Evolutionary conservation across 1,140 invertebrate genomes (phyloP).

Genomic region (Holotrichia oblita): DNA sequence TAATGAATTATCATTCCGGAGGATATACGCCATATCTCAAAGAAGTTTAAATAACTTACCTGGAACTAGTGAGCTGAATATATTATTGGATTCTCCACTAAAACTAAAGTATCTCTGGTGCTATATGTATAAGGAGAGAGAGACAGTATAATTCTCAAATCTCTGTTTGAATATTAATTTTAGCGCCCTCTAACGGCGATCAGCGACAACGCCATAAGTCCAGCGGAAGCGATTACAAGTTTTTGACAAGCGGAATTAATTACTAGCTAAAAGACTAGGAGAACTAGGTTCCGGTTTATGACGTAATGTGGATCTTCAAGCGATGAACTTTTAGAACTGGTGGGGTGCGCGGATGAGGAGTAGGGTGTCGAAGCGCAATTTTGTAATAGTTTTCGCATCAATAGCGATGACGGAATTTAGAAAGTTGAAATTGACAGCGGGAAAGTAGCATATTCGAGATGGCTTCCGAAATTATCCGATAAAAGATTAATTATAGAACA

Average conservation of each 20-base stretch:
- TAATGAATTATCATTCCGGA: too few relatives aligned
- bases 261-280: neutral
- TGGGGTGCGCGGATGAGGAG: neutral
- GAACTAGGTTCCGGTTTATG: neutral
- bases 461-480: neutral
- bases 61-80: slow-evolving; percentile 14
- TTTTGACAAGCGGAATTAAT: slow-evolving; percentile 42
- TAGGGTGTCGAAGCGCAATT: neutral
- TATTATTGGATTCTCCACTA: neutral
- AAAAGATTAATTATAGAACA: neutral
- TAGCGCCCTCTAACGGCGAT: neutral
- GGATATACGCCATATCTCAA: neutral
- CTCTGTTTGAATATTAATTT: neutral
- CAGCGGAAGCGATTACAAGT: slow-evolving; percentile 36
- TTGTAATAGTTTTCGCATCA: neutral
- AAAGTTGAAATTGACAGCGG: neutral
- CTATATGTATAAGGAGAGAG: neutral
- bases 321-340: neutral
- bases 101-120: neutral
- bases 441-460: too few relatives aligned
- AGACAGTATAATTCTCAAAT: neutral
- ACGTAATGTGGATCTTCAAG: neutral
- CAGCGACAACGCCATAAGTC: neutral
- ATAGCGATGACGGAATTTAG: neutral
- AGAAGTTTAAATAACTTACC: neutral